phyloP scores from a whole-genome alignment of 2,113 vertebrate species.

The Dolichotis patagonum region DNA sequence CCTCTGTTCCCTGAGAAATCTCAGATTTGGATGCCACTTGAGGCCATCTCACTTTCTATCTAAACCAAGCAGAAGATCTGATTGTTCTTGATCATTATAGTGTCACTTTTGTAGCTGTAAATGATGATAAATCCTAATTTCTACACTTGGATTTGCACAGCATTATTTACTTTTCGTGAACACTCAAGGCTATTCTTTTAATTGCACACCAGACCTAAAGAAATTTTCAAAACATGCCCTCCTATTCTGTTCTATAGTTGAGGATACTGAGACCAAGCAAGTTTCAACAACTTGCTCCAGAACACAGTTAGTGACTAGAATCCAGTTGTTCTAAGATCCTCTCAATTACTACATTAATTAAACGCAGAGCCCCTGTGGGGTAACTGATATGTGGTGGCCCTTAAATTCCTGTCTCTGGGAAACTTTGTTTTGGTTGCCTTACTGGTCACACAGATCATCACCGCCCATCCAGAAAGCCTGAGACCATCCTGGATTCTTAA shows the following conservation, averaged over 20 bases:
- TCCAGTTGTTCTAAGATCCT: neutral
- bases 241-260: neutral
- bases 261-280: constrained; percentile 21
- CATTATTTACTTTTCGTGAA: neutral
- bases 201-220: constrained; percentile 12
- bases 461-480: constrained; percentile 6
- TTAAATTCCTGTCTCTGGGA: neutral
- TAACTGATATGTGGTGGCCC: neutral
- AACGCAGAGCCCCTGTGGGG: neutral
- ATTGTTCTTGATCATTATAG: constrained; percentile 9
- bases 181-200: neutral
- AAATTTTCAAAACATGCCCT: neutral
- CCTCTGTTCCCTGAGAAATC: neutral
- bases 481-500: neutral
- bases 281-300: neutral
- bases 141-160: neutral
- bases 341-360: neutral
- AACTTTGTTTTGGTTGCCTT: constrained; percentile 1
- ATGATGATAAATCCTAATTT: neutral
- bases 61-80: neutral
- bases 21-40: neutral
- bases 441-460: neutral
- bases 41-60: neutral
- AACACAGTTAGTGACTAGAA: neutral
- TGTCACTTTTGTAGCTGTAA: neutral